A percentile compares a stretch with the other conserved stretches of the same genome.
These are phyloP conservation scores for Eriosoma lanigerum DNA, from an alignment of 1,140 invertebrate genomes.

Conservation along the genomic window DNA sequence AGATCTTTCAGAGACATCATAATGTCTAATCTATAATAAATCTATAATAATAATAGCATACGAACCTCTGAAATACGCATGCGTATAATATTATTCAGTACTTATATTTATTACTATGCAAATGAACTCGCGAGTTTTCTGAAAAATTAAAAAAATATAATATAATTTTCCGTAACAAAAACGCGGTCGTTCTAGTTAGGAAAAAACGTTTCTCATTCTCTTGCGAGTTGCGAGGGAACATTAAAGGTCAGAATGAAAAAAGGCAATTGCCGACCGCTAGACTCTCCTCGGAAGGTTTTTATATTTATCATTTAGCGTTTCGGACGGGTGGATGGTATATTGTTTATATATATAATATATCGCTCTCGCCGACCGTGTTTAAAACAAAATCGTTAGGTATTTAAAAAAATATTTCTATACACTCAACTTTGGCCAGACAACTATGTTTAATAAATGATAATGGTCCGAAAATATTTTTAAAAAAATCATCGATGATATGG, in stretches of 20 bases:
- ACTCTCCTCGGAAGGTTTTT: slow-evolving; percentile 18
- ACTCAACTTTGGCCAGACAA: background rate
- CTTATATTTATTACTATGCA: background rate
- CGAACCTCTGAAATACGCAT: background rate
- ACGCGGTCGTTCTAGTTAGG: slow-evolving; percentile 1
- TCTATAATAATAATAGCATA: too few species aligned
- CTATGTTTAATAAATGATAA: too few species aligned
- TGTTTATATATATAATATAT: background rate
- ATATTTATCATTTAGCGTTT: background rate
- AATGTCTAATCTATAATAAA: too few species aligned
- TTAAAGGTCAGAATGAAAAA: slow-evolving; percentile 22
- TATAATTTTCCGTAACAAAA: background rate
- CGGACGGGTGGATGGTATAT: slow-evolving; percentile 1
- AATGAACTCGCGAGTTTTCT: background rate
- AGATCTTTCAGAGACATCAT: too few species aligned
- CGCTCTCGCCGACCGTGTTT: background rate
- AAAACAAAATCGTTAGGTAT: slow-evolving; percentile 21
- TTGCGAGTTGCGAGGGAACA: background rate
- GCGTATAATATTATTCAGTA: background rate
- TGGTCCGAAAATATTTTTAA: too few species aligned
- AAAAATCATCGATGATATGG: too few species aligned
- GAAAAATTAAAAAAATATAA: background rate
- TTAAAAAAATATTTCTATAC: background rate
- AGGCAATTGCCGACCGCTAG: slow-evolving; percentile 6
- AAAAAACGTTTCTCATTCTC: slow-evolving; percentile 16